phyloP scores from a whole-genome alignment of 2,113 vertebrate species.

The Gavia stellata region DNA sequence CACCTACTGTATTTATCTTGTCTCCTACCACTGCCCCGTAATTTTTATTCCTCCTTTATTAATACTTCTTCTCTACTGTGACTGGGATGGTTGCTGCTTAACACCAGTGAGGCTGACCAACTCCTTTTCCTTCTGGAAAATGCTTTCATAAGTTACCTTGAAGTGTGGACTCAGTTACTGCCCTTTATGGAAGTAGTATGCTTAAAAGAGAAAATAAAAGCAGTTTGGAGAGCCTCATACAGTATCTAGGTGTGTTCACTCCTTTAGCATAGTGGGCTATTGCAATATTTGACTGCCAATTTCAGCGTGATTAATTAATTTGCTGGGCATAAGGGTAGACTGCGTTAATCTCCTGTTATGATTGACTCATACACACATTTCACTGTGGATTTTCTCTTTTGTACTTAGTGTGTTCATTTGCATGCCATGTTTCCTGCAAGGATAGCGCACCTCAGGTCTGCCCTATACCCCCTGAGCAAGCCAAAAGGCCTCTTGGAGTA shows the following conservation, averaged over 20 bases:
- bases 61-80: neutral
- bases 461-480: slow-evolving; percentile 92
- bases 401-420: slow-evolving; percentile 89
- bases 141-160: neutral
- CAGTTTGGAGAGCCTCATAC: neutral
- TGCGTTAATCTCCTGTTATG: neutral
- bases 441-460: slow-evolving; percentile 92
- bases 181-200: neutral
- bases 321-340: neutral
- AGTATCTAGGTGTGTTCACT: neutral
- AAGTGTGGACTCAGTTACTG: neutral
- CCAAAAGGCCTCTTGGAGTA: slow-evolving; percentile 92
- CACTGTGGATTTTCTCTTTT: slow-evolving; percentile 48
- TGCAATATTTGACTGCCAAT: neutral
- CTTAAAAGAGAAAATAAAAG: neutral
- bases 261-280: neutral
- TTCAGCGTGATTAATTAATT: neutral
- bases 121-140: neutral
- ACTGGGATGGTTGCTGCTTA: neutral
- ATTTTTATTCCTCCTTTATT: neutral
- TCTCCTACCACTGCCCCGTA: neutral
- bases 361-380: neutral
- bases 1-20: neutral
- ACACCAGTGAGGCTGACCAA: neutral
- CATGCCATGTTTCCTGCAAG: slow-evolving; percentile 92